Evolutionary conservation across 2,888 invertebrate species (phyloP).

Genomic region (Papilio protenor): DNA sequence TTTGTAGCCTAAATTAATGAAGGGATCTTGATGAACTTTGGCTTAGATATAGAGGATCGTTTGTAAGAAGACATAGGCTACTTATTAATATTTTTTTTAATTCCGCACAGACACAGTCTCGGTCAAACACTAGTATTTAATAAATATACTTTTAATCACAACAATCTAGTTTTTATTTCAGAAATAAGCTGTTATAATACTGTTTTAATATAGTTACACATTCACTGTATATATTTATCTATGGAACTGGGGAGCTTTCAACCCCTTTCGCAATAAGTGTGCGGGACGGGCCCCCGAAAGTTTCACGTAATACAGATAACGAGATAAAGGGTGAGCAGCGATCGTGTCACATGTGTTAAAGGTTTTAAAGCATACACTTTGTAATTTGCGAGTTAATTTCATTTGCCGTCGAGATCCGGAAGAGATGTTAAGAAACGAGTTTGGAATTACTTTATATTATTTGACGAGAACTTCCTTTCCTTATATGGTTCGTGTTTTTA

Average conservation of each 20-base stretch:
- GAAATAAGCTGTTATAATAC: neutral
- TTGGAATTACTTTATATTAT: neutral
- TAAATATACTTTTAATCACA: neutral
- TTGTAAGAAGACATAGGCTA: no score
- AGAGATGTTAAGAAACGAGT: neutral
- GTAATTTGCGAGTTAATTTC: slow-evolving; percentile 19
- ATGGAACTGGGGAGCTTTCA: neutral
- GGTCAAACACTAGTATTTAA: no score
- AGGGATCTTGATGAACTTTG: no score
- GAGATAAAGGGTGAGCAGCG: neutral
- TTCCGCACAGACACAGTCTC: no score
- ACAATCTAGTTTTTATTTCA: neutral
- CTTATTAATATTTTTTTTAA: no score
- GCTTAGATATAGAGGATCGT: no score
- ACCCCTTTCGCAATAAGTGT: slow-evolving; percentile 11
- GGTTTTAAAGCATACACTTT: slow-evolving; percentile 12
- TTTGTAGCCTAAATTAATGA: no score
- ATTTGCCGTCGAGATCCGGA: neutral
- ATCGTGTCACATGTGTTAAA: slow-evolving; percentile 22
- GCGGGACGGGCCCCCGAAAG: slow-evolving; percentile 3
- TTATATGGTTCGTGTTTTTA: no score
- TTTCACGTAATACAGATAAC: slow-evolving; percentile 12
- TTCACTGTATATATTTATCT: neutral
- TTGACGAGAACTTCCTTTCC: neutral
- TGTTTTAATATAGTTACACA: neutral